phyloP scores from a whole-genome alignment of 2,113 vertebrate species.

The Malurus melanocephalus region DNA sequence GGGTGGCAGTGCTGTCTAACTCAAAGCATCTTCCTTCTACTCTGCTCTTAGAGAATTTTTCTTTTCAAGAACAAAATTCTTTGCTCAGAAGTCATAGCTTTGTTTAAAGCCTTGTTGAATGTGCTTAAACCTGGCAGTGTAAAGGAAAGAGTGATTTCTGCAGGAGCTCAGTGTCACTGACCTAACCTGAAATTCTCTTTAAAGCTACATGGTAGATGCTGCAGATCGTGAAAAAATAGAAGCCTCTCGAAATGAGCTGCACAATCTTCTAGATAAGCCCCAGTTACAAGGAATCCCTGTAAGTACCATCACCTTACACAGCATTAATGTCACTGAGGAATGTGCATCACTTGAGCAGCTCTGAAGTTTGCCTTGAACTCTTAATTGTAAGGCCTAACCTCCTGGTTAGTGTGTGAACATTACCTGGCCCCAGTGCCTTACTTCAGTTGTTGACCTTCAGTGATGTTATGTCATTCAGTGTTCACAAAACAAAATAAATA shows the following conservation, averaged over 20 bases:
- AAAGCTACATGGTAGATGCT: constrained; percentile 98
- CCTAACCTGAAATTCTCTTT: constrained; percentile 34
- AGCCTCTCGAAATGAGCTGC: constrained; percentile 95
- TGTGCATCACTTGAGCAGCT: background rate
- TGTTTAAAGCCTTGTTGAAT: background rate
- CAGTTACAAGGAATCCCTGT: constrained; percentile 98
- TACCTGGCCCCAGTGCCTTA: background rate
- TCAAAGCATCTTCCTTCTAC: background rate
- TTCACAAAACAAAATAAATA: background rate
- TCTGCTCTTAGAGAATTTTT: background rate
- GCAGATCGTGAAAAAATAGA: constrained; percentile 97
- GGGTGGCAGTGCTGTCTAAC: background rate
- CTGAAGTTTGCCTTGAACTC: background rate
- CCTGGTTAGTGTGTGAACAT: background rate
- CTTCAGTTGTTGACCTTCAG: background rate
- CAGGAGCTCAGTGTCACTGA: background rate
- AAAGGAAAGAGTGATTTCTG: background rate
- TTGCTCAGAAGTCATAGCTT: background rate
- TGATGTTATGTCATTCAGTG: background rate
- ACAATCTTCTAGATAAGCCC: constrained; percentile 97
- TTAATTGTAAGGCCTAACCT: background rate
- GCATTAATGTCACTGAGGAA: background rate
- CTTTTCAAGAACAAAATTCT: background rate
- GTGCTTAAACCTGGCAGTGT: background rate
- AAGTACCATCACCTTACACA: constrained; percentile 60